A percentile compares a stretch with the other conserved stretches of the same genome.
phyloP scores from a whole-genome alignment of 2,888 invertebrate species.

The Leptothorax acervorum region DNA sequence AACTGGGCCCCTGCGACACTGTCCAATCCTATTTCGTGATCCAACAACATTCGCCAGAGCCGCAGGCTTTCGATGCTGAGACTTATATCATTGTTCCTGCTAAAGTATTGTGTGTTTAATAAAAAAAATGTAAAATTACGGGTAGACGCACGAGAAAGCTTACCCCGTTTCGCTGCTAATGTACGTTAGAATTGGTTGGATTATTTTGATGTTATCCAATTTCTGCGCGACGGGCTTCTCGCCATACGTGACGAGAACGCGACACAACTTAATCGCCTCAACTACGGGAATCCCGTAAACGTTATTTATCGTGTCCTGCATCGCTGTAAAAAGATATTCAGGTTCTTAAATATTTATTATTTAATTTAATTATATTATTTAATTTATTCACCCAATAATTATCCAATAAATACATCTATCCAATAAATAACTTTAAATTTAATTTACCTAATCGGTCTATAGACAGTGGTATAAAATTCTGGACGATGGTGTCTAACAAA shows the following conservation, averaged over 20 bases:
- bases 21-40: slow-evolving; percentile 76
- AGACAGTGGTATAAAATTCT: slow-evolving; percentile 87
- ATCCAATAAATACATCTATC: neutral
- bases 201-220: slow-evolving; percentile 84
- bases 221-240: slow-evolving; percentile 78
- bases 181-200: slow-evolving; percentile 87
- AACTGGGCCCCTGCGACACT: slow-evolving; percentile 78
- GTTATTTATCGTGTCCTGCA: slow-evolving; percentile 84
- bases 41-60: slow-evolving; percentile 81
- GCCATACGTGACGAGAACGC: slow-evolving; percentile 88
- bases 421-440: slow-evolving; percentile 1
- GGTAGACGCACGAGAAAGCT: slow-evolving; percentile 16
- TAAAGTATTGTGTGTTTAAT: slow-evolving; percentile 40
- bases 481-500: slow-evolving; percentile 88
- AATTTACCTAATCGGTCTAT: slow-evolving; percentile 72
- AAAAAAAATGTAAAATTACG: slow-evolving; percentile 22
- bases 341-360: too few relatives aligned
- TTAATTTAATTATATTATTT: too few relatives aligned
- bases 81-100: slow-evolving; percentile 71
- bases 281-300: slow-evolving; percentile 90
- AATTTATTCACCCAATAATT: too few relatives aligned
- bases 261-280: slow-evolving; percentile 91
- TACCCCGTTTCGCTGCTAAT: slow-evolving; percentile 86
- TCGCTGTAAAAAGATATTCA: slow-evolving; percentile 54
- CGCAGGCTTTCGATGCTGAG: slow-evolving; percentile 82